These are phyloP conservation scores for Melanotus villosus DNA, from an alignment of 2,888 invertebrate genomes.

Conservation along the genomic window DNA sequence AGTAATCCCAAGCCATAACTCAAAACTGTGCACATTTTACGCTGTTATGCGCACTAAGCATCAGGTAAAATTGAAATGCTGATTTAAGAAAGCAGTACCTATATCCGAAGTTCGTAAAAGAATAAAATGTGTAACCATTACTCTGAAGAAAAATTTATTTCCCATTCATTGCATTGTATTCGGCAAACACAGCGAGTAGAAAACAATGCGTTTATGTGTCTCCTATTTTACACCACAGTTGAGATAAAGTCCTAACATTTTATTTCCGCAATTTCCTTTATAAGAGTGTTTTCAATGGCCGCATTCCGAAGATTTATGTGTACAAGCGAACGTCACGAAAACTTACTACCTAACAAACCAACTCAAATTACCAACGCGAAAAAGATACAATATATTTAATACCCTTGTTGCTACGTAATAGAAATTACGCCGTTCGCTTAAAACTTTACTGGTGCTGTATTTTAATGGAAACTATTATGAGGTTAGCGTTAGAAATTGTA, in stretches of 20 bases:
- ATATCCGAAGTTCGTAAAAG: background rate
- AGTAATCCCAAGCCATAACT: background rate
- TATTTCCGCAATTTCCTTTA: constrained; percentile 36
- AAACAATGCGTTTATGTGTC: constrained; percentile 30
- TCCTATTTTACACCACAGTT: constrained; percentile 32
- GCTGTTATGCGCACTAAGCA: background rate
- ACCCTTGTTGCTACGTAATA: background rate
- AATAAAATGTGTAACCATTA: constrained; percentile 1
- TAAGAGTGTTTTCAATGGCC: constrained; percentile 38
- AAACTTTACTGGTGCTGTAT: background rate
- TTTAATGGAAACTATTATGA: background rate
- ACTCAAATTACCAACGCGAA: constrained; percentile 15
- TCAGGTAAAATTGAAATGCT: constrained; percentile 4
- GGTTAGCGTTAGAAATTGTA: too few species aligned
- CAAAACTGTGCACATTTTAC: background rate
- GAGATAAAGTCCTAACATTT: constrained; percentile 34
- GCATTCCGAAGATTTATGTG: constrained; percentile 34
- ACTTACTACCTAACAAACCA: constrained; percentile 34
- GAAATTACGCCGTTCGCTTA: background rate
- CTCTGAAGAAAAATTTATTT: constrained; percentile 15
- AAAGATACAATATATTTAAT: constrained; percentile 25
- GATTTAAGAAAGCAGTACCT: background rate
- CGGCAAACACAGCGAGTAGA: constrained; percentile 18
- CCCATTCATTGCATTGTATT: constrained; percentile 16
- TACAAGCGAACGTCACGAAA: constrained; percentile 33